A percentile compares a stretch with the other conserved stretches of the same genome.
Evolutionary conservation across 2,113 vertebrate genomes (phyloP).

Genomic region (Callionymus lyra): DNA sequence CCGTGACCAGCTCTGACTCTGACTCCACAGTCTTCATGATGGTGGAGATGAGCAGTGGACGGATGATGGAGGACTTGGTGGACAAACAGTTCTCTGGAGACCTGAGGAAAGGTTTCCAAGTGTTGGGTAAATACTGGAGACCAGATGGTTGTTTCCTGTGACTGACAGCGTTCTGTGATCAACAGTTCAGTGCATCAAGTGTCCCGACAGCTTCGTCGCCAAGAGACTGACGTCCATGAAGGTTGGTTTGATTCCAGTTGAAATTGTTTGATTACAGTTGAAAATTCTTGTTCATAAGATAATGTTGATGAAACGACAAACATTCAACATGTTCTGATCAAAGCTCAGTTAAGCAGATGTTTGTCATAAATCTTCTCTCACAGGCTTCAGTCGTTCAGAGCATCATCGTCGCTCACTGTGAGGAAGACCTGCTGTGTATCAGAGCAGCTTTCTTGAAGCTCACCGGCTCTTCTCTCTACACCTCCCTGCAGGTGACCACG

Average conservation of each 20-base stretch:
- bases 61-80: slow-evolving; percentile 28
- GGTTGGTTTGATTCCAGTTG: slow-evolving; percentile 39
- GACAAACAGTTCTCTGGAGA: slow-evolving; percentile 58
- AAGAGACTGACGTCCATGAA: slow-evolving; percentile 44
- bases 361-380: too few species aligned
- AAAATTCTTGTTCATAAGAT: too few species aligned
- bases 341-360: too few species aligned
- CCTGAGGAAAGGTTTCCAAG: slow-evolving; percentile 41
- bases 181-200: slow-evolving; percentile 52
- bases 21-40: slow-evolving; percentile 40
- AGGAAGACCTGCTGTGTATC: slow-evolving; percentile 62
- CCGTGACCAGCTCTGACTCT: neutral
- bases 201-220: slow-evolving; percentile 46
- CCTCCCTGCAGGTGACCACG: slow-evolving; percentile 58
- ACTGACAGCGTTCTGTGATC: neutral
- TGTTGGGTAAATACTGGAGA: slow-evolving; percentile 41
- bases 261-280: too few species aligned
- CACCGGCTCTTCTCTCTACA: slow-evolving; percentile 59
- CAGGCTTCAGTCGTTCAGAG: slow-evolving; percentile 45
- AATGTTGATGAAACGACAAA: too few species aligned
- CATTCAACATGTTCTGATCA: too few species aligned
- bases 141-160: neutral
- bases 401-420: slow-evolving; percentile 59
- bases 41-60: slow-evolving; percentile 40
- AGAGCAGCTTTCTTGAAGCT: slow-evolving; percentile 46